These are phyloP conservation scores for Stomorhina lunata DNA, from an alignment of 2,888 invertebrate genomes.

Conservation along the genomic window DNA sequence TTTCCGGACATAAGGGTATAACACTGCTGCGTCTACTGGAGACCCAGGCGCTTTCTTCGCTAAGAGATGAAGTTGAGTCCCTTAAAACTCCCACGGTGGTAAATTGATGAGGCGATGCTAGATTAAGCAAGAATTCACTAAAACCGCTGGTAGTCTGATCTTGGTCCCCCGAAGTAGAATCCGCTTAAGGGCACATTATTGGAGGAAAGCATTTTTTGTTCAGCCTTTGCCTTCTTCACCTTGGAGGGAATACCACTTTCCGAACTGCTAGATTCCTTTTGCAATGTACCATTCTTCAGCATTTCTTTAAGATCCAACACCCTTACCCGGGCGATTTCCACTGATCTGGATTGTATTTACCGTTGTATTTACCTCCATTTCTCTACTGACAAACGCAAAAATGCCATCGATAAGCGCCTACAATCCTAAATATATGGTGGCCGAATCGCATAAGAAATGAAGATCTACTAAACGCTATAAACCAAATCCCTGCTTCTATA, in stretches of 20 bases:
- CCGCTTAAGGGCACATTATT: conserved; percentile 85
- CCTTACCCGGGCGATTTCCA: conserved; percentile 79
- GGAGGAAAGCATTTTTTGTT: conserved; percentile 80
- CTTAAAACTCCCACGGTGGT: conserved; percentile 81
- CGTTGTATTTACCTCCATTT: conserved; percentile 42
- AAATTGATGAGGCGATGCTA: conserved; percentile 84
- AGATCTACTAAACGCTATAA: no score
- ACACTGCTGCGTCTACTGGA: conserved; percentile 87
- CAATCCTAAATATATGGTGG: no score
- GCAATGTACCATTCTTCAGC: conserved; percentile 75
- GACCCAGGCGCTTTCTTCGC: conserved; percentile 94
- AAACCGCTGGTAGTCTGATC: conserved; percentile 80
- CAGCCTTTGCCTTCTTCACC: conserved; percentile 78
- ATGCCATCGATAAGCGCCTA: no score
- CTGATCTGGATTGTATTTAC: conserved; percentile 77
- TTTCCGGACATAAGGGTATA: conserved; percentile 83
- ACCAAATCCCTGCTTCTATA: no score
- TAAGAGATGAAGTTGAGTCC: conserved; percentile 85
- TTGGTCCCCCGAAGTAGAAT: conserved; percentile 76
- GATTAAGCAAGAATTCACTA: conserved; percentile 87
- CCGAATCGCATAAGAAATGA: no score
- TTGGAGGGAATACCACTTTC: conserved; percentile 83
- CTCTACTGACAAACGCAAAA: not conserved
- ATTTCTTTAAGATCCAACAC: conserved; percentile 79
- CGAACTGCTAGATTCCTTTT: conserved; percentile 80